Evolutionary conservation across 2,797 vertebrate genomes (phyloP).

Genomic region (Vultur gryphus): DNA sequence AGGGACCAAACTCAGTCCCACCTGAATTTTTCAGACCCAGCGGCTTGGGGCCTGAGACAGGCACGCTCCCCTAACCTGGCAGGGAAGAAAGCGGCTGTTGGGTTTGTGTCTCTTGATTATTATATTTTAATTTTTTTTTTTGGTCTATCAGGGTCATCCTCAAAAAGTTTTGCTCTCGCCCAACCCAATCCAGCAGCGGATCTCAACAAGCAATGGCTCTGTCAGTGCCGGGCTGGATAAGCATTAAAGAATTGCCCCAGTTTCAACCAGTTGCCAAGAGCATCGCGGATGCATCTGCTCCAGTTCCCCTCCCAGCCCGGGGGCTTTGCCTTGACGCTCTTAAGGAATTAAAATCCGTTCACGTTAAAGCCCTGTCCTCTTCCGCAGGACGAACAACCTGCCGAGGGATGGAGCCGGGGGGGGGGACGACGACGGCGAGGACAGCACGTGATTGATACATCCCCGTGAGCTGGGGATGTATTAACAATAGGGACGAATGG

Average conservation of each 20-base stretch:
- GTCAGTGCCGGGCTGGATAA: background rate
- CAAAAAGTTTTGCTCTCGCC: background rate
- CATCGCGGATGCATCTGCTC: background rate
- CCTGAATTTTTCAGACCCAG: background rate
- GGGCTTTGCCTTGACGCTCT: slow-evolving; percentile 20
- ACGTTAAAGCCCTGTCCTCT: background rate
- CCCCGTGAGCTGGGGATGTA: background rate
- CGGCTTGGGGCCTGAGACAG: fast-evolving
- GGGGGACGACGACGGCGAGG: background rate
- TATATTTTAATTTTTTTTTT: background rate
- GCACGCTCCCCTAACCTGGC: fast-evolving
- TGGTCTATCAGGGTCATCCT: background rate
- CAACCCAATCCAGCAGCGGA: background rate
- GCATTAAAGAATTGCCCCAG: slow-evolving; percentile 20
- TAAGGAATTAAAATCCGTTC: slow-evolving; percentile 19
- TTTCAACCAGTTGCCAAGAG: slow-evolving; percentile 11
- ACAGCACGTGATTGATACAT: background rate
- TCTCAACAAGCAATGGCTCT: background rate
- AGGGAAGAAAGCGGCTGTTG: background rate
- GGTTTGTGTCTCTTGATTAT: background rate
- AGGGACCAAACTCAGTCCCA: background rate
- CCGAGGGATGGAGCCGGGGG: fast-evolving
- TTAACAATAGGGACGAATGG: background rate
- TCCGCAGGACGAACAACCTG: background rate
- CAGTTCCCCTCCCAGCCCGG: background rate